Evolutionary conservation across 2,797 vertebrate genomes (phyloP), one percentile per base, ranked within the genome.

Genomic region (Astyanax mexicanus): DNA sequence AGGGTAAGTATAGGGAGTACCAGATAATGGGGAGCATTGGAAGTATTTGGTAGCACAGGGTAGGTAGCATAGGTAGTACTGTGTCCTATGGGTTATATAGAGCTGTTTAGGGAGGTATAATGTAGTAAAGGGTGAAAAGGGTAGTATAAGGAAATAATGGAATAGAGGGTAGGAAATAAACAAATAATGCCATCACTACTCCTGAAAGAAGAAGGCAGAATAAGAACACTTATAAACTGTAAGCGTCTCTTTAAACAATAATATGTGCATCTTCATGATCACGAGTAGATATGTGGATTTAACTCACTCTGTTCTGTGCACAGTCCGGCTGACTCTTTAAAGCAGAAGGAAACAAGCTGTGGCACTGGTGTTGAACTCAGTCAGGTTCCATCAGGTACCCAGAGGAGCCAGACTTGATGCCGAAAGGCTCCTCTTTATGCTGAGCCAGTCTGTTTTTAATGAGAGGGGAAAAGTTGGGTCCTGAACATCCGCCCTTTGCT

Each of bases 381-480:
- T 2, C 13, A 9, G 12, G 40, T 65, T 65, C 61, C 40, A 21
- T 65, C 61, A 65, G 61, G 61, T 65, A 17, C 38, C 38, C 23
- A 25, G 38, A 65, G 38, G 23, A 65, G 61, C 61, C 40, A 65
- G 61, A 65, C 40, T 65, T 45, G 12, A 23, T 15, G 38, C 12
- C 61, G 21, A 64, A 23, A 29, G 23, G 61, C 66, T 80, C 38
- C 57, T 15, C 67, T 62, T 71, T 62, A 62, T 42, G 65, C 44
- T 55, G 42, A 72, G 57, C 62, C 45, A 58, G 67, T 74, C 40
- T 45, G 57, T 83, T 80, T 80, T 75, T 78, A 79, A 74, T 40
- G 51, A 82, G 74, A 71, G 65, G 65, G 67, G 62, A 83, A 77
- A 73, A 75, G 78, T 83, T 78, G 71, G 62, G 78, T 80, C 68